These are phyloP conservation scores for Cyprinodon diabolis DNA, from an alignment of 2,797 vertebrate species.

Conservation along the genomic window DNA sequence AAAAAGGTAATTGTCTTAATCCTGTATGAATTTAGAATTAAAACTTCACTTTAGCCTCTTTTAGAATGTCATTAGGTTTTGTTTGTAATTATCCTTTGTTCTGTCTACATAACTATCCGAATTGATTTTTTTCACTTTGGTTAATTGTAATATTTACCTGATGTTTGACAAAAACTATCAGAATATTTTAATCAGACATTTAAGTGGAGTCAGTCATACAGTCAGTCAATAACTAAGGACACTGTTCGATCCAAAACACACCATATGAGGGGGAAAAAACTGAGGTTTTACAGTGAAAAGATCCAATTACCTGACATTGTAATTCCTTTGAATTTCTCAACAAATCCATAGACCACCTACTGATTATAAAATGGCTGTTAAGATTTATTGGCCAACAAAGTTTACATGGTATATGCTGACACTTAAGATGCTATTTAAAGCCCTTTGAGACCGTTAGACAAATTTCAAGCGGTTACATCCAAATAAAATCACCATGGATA, in stretches of 20 bases:
- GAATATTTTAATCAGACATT: neutral
- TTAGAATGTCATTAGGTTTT: neutral
- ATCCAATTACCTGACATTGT: slow-evolving; percentile 44
- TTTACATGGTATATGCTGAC: slow-evolving; percentile 54
- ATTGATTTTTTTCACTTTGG: neutral
- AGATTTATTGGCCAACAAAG: slow-evolving; percentile 61
- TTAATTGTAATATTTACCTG: neutral
- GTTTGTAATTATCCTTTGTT: neutral
- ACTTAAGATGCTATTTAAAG: slow-evolving; percentile 46
- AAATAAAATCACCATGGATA: slow-evolving; percentile 39
- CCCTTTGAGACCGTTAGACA: slow-evolving; percentile 43
- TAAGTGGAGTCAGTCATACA: neutral
- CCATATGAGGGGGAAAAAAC: neutral
- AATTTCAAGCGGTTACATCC: slow-evolving; percentile 52
- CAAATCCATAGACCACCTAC: slow-evolving; percentile 50
- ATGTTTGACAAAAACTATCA: neutral
- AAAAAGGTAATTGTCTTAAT: neutral
- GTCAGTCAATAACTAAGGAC: neutral
- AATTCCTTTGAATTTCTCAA: slow-evolving; percentile 41
- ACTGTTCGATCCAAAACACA: slow-evolving; percentile 40
- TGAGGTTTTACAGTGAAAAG: slow-evolving; percentile 29
- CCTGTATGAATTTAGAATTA: neutral
- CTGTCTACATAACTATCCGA: neutral
- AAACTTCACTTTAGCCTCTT: neutral
- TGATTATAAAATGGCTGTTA: slow-evolving; percentile 57